phyloP scores from a whole-genome alignment of 2,888 invertebrate genomes.

The Cryptocephalus moraei region DNA sequence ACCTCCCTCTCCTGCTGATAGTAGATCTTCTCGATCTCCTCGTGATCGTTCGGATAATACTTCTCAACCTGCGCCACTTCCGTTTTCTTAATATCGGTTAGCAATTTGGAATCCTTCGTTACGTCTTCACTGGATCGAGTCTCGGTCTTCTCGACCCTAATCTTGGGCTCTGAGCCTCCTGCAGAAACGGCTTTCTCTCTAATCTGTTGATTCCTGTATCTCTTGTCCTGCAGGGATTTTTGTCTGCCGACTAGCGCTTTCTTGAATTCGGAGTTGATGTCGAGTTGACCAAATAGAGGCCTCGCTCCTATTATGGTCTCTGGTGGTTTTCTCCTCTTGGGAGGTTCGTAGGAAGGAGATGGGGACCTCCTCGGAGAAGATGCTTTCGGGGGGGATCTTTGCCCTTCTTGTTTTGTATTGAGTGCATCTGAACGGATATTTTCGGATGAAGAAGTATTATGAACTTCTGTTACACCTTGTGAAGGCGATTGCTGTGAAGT shows the following conservation, averaged over 20 bases:
- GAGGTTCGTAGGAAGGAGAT: slow-evolving; percentile 9
- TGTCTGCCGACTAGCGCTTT: slow-evolving; percentile 31
- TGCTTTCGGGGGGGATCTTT: slow-evolving; percentile 10
- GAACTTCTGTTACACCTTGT: too few species aligned
- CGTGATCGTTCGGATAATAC: slow-evolving; percentile 25
- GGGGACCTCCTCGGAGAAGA: slow-evolving; percentile 5
- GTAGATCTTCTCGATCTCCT: slow-evolving; percentile 33
- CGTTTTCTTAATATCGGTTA: slow-evolving; percentile 22
- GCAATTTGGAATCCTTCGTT: slow-evolving; percentile 18
- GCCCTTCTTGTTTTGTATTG: background rate
- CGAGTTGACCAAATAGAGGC: slow-evolving; percentile 34
- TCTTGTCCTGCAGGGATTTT: slow-evolving; percentile 26
- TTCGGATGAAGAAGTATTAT: too few species aligned
- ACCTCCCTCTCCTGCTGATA: slow-evolving; percentile 32
- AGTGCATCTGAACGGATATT: too few species aligned
- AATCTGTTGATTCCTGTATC: slow-evolving; percentile 17
- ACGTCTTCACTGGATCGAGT: slow-evolving; percentile 15
- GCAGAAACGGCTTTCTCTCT: slow-evolving; percentile 6
- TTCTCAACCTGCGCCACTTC: slow-evolving; percentile 28
- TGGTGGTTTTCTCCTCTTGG: slow-evolving; percentile 32
- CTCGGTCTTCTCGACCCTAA: slow-evolving; percentile 22
- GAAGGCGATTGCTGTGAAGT: too few species aligned
- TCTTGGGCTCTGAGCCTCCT: slow-evolving; percentile 17
- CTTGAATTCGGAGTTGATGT: slow-evolving; percentile 36
- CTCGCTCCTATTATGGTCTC: slow-evolving; percentile 35